These are phyloP conservation scores for Quadriops clusia DNA, from an alignment of 2,888 invertebrate genomes.

Conservation along the genomic window DNA sequence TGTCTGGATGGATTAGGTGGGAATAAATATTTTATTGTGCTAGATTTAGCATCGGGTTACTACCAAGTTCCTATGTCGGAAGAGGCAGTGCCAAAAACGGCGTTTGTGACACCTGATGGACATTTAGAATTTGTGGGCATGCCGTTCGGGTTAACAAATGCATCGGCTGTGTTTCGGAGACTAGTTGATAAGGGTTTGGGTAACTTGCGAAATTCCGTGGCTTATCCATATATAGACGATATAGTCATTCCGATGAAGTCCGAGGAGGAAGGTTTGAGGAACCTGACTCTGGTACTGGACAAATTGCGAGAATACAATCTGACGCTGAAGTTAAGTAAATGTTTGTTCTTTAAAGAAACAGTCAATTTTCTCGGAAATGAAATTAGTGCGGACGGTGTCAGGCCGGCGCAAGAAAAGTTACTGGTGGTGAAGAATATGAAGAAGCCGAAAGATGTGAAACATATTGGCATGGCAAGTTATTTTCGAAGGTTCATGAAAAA, in stretches of 20 bases:
- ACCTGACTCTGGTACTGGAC: constrained; percentile 11
- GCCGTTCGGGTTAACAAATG: constrained; percentile 25
- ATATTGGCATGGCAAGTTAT: constrained; percentile 16
- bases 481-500: constrained; percentile 16
- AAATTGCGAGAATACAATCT: constrained; percentile 12
- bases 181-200: constrained; percentile 4
- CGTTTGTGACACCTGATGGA: constrained; percentile 22
- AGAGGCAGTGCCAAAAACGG: constrained; percentile 19
- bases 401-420: too few species aligned
- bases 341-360: constrained; percentile 14
- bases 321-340: constrained; percentile 16
- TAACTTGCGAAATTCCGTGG: constrained; percentile 12
- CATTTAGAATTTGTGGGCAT: constrained; percentile 21
- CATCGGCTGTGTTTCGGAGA: constrained; percentile 22
- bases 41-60: constrained; percentile 23
- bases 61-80: constrained; percentile 20
- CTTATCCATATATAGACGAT: constrained; percentile 14
- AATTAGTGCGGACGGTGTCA: too few species aligned
- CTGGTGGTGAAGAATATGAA: constrained; percentile 13
- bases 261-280: constrained; percentile 11
- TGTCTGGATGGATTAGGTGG: constrained; percentile 17
- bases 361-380: constrained; percentile 17
- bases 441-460: constrained; percentile 13
- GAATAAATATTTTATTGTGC: constrained; percentile 17
- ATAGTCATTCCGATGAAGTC: constrained; percentile 11